Conservation (phyloP, 2,797 vertebrate species). For the Mus spretus region DNA sequence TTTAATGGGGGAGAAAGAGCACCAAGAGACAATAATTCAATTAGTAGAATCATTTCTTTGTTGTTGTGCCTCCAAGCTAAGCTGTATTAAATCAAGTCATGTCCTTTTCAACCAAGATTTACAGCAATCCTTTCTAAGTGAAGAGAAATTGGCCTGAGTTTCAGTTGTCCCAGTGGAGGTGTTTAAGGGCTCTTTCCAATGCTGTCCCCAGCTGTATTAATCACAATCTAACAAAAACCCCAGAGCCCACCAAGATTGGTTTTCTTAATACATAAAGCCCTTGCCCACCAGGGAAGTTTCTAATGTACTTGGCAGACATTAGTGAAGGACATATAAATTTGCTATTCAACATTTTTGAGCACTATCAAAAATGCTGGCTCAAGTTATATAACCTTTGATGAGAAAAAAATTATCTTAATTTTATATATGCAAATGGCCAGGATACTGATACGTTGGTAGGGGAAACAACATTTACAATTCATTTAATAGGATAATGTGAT, state of each 20-base stretch:
- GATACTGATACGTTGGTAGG: constrained; percentile 11
- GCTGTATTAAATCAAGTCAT: constrained; percentile 73
- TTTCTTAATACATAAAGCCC: constrained; percentile 49
- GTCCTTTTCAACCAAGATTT: constrained; percentile 68
- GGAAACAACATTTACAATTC: constrained; percentile 46
- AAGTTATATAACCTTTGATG: constrained; percentile 61
- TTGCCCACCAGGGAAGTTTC: constrained; percentile 62
- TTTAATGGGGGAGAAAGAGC: constrained; percentile 53
- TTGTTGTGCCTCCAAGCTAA: constrained; percentile 70
- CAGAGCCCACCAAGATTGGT: constrained; percentile 52
- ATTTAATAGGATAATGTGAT: constrained; percentile 53
- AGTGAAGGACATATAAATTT: constrained; percentile 64
- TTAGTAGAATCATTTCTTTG: constrained; percentile 73
- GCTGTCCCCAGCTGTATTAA: constrained; percentile 24
- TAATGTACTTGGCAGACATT: constrained; percentile 29
- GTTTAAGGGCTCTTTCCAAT: constrained; percentile 51
- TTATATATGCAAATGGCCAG: constrained; percentile 50
- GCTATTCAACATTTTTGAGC: constrained; percentile 61
- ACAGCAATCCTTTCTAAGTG: constrained; percentile 65
- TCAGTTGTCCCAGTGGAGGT: constrained; percentile 38
- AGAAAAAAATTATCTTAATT: constrained; percentile 66
- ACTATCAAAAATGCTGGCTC: background rate
- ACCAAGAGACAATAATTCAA: constrained; percentile 70
- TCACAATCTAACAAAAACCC: constrained; percentile 67
- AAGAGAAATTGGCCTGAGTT: constrained; percentile 75